Evolutionary conservation across 2,113 vertebrate species (phyloP), one percentile per base, ranked within the genome.

Genomic region (Bubo bubo): DNA sequence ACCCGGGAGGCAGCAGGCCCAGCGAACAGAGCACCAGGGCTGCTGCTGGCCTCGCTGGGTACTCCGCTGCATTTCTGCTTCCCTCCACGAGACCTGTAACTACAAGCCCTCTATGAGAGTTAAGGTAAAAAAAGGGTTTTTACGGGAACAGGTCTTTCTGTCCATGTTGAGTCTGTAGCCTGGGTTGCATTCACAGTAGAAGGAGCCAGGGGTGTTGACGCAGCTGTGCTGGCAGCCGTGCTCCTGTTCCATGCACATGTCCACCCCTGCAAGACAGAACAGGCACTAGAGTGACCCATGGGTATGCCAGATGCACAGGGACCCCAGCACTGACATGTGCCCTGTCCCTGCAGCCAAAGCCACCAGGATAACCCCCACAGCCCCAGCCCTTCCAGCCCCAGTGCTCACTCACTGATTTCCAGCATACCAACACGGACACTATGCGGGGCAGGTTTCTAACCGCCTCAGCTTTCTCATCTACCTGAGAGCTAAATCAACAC

Each of bases 201-300:
- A 99, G 11, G 98, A 99, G 64, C 98, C 98, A 0, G 98, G 98
- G 32, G 98, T 97, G 39, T 98, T 99, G 94, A 99, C 67, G 43
- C 99, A 99, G 88, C 98, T 98, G 88, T 99, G 99, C 94, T 99
- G 98, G 94, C 99, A 99, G 95, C 99, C 98, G 1, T 99, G 99
- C 24, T 98, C 97, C 35, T 96, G 96, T 90, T 98, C 98, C 92
- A 98, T 7, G 49, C 99, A 99, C 95, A 98, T 97, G 90, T 99
- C 98, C 80, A 98, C 91, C 45, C 98, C 99, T 99, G 91, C 24
- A 93, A 97, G 81, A 97, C 56, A 97, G 58, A 98, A 84, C 1
- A 0, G 53, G 10, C 15, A 63, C 89, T 74, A 94, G 32, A 86
- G 10, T 1, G 2, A 24, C 71, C 49, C 53, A 55, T 0, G 3